Evolutionary conservation across 2,888 invertebrate genomes (phyloP), one percentile per base, ranked within the genome.

Genomic region (Andrena haemorrhoa): DNA sequence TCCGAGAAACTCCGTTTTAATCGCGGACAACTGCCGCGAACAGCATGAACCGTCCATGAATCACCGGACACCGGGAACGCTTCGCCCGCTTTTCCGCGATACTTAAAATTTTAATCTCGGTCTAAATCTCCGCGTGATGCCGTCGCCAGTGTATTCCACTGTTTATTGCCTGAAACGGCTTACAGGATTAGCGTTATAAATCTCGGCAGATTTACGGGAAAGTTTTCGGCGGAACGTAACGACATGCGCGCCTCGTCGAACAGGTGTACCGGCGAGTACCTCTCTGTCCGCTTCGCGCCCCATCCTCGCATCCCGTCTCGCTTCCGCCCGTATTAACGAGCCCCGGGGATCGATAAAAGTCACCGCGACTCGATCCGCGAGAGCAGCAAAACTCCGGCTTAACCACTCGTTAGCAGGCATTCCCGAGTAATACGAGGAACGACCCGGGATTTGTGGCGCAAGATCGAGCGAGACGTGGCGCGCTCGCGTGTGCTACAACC

Each of bases 51-150:
- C 20, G 31, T 33, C 20, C 41, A 58, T 69, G 80, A 79, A 81
- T 80, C 73, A 79, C 23, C 29, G 12, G 23, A 26, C 68, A 69
- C 53, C 63, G 72, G n/a, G 31, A 58, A 49, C 71, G 70, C 75
- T 71, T 35, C 82, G 56, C 68, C 49, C 56, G 74, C 49, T 82
- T 81, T 68, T 64, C 82, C 70, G 49, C 49, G 68, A 68, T 70
- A 63, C 60, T 69, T 75, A 70, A 75, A 82, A 80, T 80, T 80
- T 70, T 80, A 80, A 82, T 82, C 82, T 75, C 47, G 58, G 41
- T 41, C 41, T 79, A 79, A 82, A 82, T 79, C 74, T 79, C 53
- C 65, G 10, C 41, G 53, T 23, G 70, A 61, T 58, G 33, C 64
- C 35, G 61, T 23, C 49, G 53, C 16, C 10, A 16, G 58, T 31